Conservation (phyloP, 92 coral and sea anemone genomes). For the Pocillopora grandis region DNA sequence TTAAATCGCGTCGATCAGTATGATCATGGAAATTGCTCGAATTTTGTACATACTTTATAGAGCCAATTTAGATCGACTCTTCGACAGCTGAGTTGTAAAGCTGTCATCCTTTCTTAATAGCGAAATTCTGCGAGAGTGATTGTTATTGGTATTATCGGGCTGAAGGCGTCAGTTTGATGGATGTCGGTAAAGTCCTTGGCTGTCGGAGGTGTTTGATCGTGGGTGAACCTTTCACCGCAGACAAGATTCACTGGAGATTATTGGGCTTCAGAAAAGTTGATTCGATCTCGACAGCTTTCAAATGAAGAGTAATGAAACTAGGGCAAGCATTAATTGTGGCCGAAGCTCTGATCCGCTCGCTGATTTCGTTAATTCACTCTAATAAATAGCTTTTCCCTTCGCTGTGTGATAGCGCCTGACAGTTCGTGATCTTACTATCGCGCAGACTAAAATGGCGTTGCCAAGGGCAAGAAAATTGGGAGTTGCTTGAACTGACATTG, state of each 20-base stretch:
- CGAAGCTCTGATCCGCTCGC: conserved; percentile 50
- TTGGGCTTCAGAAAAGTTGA: conserved; percentile 49
- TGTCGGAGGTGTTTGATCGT: conserved; percentile 58
- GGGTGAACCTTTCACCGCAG: conserved; percentile 55
- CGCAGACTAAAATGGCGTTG: conserved; percentile 10
- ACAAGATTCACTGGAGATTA: conserved; percentile 43
- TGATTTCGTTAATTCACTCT: conserved; percentile 48
- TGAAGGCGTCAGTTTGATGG: conserved; percentile 69
- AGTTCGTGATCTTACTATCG: neutral
- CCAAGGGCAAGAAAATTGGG: conserved; percentile 13
- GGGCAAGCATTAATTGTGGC: conserved; percentile 62
- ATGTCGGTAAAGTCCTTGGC: conserved; percentile 58
- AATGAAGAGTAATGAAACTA: conserved; percentile 57
- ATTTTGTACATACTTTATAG: conserved; percentile 63
- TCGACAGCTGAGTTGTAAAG: conserved; percentile 62
- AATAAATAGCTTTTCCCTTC: conserved; percentile 12
- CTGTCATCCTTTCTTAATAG: conserved; percentile 78
- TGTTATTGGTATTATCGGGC: conserved; percentile 56
- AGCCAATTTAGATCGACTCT: conserved; percentile 69
- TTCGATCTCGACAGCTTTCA: conserved; percentile 53
- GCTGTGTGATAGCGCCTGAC: conserved; percentile 3
- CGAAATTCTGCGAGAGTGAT: conserved; percentile 54
- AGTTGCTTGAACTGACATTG: conserved; percentile 24
- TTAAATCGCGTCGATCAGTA: conserved; percentile 9
- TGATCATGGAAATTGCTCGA: conserved; percentile 64